A percentile compares a stretch with the other conserved stretches of the same genome.
phyloP scores from a whole-genome alignment of 2,113 vertebrate species.

The Rutilus rutilus region DNA sequence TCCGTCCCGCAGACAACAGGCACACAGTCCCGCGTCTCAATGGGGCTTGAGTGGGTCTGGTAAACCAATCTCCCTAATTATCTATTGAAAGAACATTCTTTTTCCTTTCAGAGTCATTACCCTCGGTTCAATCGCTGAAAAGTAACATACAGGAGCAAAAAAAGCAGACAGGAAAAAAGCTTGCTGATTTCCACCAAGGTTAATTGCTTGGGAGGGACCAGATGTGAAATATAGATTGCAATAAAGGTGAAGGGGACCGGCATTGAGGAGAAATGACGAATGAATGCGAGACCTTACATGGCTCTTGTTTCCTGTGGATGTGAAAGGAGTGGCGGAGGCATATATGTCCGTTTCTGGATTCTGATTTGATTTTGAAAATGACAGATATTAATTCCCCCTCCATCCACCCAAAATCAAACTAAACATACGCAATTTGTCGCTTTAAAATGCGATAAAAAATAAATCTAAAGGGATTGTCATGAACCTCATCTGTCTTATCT shows the following conservation, averaged over 20 bases:
- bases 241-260: slow-evolving; percentile 63
- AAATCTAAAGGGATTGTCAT: neutral
- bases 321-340: neutral
- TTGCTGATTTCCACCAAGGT: slow-evolving; percentile 68
- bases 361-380: neutral
- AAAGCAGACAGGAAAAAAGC: slow-evolving; percentile 62
- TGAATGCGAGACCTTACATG: slow-evolving; percentile 63
- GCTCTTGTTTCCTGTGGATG: neutral
- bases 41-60: slow-evolving; percentile 77
- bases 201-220: slow-evolving; percentile 68
- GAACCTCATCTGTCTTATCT: neutral
- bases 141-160: slow-evolving; percentile 74
- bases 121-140: slow-evolving; percentile 84
- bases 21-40: slow-evolving; percentile 75
- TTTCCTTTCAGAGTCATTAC: slow-evolving; percentile 80
- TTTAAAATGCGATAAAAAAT: neutral
- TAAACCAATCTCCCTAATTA: slow-evolving; percentile 96
- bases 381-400: neutral
- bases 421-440: neutral
- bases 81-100: slow-evolving; percentile 84
- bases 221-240: slow-evolving; percentile 71
- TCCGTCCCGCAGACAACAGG: slow-evolving; percentile 75
- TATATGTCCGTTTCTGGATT: neutral
- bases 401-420: neutral
- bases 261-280: slow-evolving; percentile 68